Evolutionary conservation across 2,888 invertebrate genomes (phyloP).

Genomic region (Napeogenes inachia): DNA sequence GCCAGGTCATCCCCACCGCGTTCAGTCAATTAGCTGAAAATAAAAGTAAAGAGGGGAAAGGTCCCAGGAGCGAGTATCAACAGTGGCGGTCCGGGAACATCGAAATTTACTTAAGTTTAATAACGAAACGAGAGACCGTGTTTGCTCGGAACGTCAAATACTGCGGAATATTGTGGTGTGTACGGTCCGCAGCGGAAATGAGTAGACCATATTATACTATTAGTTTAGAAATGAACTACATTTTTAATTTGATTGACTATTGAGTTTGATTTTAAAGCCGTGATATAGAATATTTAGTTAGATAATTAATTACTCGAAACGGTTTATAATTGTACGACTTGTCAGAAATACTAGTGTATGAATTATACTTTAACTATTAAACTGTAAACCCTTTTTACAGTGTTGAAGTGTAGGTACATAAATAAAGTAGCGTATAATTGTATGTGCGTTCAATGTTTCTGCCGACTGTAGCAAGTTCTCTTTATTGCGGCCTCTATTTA

Average conservation of each 20-base stretch:
- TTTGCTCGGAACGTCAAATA: conserved; percentile 69
- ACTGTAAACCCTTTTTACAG: too few relatives aligned
- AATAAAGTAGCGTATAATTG: not conserved
- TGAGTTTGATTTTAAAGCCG: too few relatives aligned
- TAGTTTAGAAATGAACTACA: too few relatives aligned
- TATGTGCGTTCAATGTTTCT: not conserved
- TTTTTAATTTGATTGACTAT: too few relatives aligned
- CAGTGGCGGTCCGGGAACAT: conserved; percentile 66
- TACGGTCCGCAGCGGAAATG: conserved; percentile 30
- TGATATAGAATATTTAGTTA: too few relatives aligned
- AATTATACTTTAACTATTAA: too few relatives aligned
- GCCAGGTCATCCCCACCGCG: conserved; percentile 11
- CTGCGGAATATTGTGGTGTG: conserved; percentile 44
- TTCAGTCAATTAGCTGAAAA: conserved; percentile 24
- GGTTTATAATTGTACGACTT: too few relatives aligned
- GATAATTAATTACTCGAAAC: too few relatives aligned
- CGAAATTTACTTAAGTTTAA: conserved; percentile 77
- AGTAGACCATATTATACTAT: not conserved
- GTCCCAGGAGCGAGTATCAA: conserved; percentile 41
- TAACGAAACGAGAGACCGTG: conserved; percentile 73
- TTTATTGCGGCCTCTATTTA: conserved; percentile 57
- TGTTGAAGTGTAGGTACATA: too few relatives aligned
- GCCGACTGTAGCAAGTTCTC: conserved; percentile 37
- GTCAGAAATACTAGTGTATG: too few relatives aligned
- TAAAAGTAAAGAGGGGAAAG: conserved; percentile 25